A percentile compares a stretch with the other conserved stretches of the same genome.
phyloP scores from a whole-genome alignment of 2,113 vertebrate species.

The Osmerus mordax region DNA sequence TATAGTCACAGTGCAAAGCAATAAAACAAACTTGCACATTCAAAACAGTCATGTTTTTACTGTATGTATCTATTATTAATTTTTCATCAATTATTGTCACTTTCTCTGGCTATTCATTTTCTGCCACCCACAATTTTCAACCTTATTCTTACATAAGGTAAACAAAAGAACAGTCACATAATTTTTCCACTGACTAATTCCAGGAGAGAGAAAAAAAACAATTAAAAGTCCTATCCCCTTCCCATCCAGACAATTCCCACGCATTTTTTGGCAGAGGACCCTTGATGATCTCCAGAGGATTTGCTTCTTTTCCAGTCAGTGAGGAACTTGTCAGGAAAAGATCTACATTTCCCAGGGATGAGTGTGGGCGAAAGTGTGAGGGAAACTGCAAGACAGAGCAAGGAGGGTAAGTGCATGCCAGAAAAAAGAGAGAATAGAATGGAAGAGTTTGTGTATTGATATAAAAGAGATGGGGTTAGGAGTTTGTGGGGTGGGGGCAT shows the following conservation, averaged over 20 bases:
- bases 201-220: conserved; percentile 64
- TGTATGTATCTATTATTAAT: neutral
- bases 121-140: conserved; percentile 53
- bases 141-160: conserved; percentile 56
- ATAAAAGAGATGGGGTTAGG: conserved; percentile 62
- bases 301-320: conserved; percentile 84
- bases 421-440: conserved; percentile 63
- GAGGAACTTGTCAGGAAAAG: conserved; percentile 98
- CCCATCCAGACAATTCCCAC: conserved; percentile 94
- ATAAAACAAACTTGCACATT: neutral
- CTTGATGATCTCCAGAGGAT: conserved; percentile 90
- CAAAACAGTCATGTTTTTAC: no score
- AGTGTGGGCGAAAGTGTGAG: conserved; percentile 74
- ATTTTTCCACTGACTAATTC: conserved; percentile 82
- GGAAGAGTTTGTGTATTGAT: conserved; percentile 68
- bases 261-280: conserved; percentile 92
- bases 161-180: conserved; percentile 71
- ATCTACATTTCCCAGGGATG: conserved; percentile 92
- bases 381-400: conserved; percentile 64
- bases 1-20: neutral
- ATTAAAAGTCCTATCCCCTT: conserved; percentile 84
- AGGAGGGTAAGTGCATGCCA: conserved; percentile 61
- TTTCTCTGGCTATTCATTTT: conserved; percentile 15
- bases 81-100: neutral
- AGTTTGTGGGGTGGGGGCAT: conserved; percentile 60